Conservation (phyloP, 2,113 vertebrate genomes). For the Oryzias woworae region DNA sequence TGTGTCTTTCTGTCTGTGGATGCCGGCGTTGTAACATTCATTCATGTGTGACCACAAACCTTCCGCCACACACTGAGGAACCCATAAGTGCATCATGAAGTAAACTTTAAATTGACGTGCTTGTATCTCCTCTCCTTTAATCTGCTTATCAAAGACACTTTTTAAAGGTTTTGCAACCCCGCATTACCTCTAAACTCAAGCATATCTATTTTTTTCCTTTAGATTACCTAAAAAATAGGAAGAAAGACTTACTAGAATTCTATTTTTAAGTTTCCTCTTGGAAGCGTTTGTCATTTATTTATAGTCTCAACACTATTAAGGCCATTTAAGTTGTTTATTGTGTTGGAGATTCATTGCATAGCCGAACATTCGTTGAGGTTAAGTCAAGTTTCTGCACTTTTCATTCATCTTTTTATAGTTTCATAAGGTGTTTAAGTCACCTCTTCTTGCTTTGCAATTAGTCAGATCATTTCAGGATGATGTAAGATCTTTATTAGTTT, state of each 20-base stretch:
- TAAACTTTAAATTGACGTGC: slow-evolving; percentile 11
- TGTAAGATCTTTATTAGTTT: neutral
- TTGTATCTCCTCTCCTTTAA: slow-evolving; percentile 42
- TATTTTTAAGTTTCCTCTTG: no score
- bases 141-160: slow-evolving; percentile 27
- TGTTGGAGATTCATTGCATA: no score
- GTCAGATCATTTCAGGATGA: neutral
- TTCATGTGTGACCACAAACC: slow-evolving; percentile 1
- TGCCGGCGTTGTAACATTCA: no score
- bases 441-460: neutral
- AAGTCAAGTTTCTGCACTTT: no score
- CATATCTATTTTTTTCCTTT: neutral
- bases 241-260: neutral
- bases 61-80: neutral
- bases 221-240: slow-evolving; percentile 5
- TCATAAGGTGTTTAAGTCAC: neutral
- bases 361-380: no score
- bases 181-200: neutral
- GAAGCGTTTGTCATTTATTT: no score
- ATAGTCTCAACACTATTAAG: no score
- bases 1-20: neutral
- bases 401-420: no score
- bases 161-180: slow-evolving; percentile 24
- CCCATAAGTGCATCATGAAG: slow-evolving; percentile 14
- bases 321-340: no score